phyloP scores from a whole-genome alignment of 2,797 vertebrate species.

The Halcyon chelicuti region DNA sequence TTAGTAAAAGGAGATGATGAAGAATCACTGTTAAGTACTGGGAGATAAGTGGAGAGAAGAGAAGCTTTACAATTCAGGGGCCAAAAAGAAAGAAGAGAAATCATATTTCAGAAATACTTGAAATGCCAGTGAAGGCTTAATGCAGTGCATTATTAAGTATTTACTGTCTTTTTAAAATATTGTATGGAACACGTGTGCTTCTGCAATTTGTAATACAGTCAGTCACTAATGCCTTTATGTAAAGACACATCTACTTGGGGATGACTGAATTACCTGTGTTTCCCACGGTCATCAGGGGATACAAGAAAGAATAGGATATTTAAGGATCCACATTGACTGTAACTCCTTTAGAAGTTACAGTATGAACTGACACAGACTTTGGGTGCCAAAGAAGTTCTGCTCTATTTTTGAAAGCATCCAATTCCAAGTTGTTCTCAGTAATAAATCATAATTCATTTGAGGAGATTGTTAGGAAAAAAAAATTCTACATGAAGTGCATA shows the following conservation, averaged over 20 bases:
- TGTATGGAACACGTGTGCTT: neutral
- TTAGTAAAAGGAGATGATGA: neutral
- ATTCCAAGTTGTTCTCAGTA: neutral
- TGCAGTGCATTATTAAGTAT: neutral
- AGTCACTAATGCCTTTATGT: neutral
- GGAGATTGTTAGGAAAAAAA: neutral
- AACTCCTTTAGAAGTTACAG: neutral
- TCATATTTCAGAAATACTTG: neutral
- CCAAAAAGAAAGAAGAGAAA: neutral
- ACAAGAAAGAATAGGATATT: neutral
- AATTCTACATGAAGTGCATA: neutral
- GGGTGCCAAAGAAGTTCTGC: neutral
- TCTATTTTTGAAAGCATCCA: neutral
- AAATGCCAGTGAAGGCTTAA: neutral
- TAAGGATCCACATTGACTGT: neutral
- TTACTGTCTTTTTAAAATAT: neutral
- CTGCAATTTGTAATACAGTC: neutral
- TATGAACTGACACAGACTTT: neutral
- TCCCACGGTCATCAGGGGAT: neutral
- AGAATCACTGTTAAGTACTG: neutral
- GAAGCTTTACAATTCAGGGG: neutral
- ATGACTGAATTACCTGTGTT: neutral
- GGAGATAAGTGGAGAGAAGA: neutral
- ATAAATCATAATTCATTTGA: neutral
- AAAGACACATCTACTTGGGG: neutral